Percentiles rank a stretch among this genome's conserved stretches.
These are phyloP conservation scores for Hemibagrus wyckioides DNA, from an alignment of 2,113 vertebrate genomes.

Conservation along the genomic window DNA sequence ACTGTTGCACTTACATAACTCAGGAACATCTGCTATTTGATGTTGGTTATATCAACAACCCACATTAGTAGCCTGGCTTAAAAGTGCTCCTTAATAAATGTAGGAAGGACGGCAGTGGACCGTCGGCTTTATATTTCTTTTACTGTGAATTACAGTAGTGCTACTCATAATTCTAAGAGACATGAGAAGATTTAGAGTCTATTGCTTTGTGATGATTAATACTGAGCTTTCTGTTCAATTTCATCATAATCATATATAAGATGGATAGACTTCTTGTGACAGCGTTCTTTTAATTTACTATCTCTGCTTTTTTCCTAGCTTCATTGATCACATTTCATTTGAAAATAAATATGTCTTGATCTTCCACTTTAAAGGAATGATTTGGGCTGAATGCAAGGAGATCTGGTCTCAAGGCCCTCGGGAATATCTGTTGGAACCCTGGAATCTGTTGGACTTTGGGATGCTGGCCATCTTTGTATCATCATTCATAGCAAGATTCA, in stretches of 20 bases:
- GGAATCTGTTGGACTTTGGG: conserved; percentile 97
- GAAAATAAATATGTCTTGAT: not conserved
- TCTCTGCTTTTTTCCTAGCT: not conserved
- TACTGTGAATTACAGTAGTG: not conserved
- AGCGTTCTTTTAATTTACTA: conserved; percentile 18
- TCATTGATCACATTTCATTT: not conserved
- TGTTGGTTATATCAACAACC: conserved; percentile 26
- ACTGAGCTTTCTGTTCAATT: not conserved
- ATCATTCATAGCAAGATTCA: conserved; percentile 92
- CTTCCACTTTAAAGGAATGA: conserved; percentile 81
- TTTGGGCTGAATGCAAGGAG: conserved; percentile 94
- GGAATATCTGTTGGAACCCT: conserved; percentile 92
- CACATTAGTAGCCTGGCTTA: not conserved
- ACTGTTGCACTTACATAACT: conserved; percentile 28
- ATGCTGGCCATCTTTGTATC: conserved; percentile 93
- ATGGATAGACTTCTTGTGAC: not conserved
- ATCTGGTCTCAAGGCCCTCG: conserved; percentile 93
- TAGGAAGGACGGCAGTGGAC: conserved; percentile 15
- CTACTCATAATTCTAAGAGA: not conserved
- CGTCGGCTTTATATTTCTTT: not conserved
- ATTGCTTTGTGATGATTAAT: not conserved
- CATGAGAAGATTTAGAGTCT: not conserved
- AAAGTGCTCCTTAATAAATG: conserved; percentile 12
- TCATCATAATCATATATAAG: not conserved
- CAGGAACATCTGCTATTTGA: conserved; percentile 20